Base-by-base conservation (phyloP, 2,113 vertebrate genomes). In the Neomonachus schauinslandi region DNA sequence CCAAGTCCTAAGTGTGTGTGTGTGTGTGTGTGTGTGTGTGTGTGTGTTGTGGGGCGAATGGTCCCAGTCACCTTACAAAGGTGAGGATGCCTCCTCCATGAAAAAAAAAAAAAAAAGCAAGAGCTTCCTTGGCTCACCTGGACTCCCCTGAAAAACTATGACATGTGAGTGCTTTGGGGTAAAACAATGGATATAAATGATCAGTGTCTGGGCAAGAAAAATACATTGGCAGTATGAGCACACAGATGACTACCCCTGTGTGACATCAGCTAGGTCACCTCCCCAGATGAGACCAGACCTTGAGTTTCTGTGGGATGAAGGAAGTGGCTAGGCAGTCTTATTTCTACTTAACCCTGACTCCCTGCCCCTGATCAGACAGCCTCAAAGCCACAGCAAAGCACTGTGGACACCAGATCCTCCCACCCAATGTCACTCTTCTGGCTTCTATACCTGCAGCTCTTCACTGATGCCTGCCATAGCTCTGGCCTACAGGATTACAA, bases 131-230 rank as follows among this genome's bases (percentile, higher is more conserved):
- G 49, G 55, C 46, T 12, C 26, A 63, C 57, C 53, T 33, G 28
- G 86, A 93, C 24, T 16, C 13, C 53, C 61, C 3, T 28, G 2
- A 53, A 94, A 94, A 77, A 81, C 69, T 28, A 7, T 31, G 46
- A 74, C 22, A 28, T n/a, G 16, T 74, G 53, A 86, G 28, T 63
- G 4, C 55, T 94, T 95, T 88, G 21, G 7, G 12, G 59, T 53
- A 42, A 94, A 93, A 97, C 49, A 88, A 33, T 51, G 13, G 57
- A 72, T 69, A 81, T 61, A 96, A 71, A 69, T 59, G 71, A 89
- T 69, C 13, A 4, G 7, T 33, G 11, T 92, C 89, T 91, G 74
- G 53, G 22, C 14, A 85, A 65, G 51, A 95, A 89, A 86, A 89
- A 86, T 81, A 91, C 92, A 92, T 67, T 5, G 16, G 72, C 39